Evolutionary conservation across 2,888 invertebrate species (phyloP), one percentile per base, ranked within the genome.

Genomic region (Melanchra persicariae): DNA sequence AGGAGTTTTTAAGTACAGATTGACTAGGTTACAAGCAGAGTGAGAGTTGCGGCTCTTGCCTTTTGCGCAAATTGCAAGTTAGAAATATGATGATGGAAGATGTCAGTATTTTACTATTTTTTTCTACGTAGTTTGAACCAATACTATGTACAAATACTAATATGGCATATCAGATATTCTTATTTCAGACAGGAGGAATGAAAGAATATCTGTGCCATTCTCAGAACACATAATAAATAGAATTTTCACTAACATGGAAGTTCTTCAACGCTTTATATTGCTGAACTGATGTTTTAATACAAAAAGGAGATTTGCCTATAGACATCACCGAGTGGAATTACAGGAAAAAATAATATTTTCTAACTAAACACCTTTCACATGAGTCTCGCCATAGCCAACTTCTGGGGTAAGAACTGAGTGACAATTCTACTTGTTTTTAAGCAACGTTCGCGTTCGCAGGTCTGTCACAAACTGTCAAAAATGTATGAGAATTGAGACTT

Each of bases 391-490:
- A 24, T 15, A 49, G 15, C 15, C 24, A 52, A 34, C 22, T 60
- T 60, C 24, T 43, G 59, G 40, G 15, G 68, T 40, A 61, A 61
- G 34, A 45, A 51, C 26, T 30, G 7, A n/a, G n/a, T n/a, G n/a
- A n/a, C n/a, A n/a, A n/a, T n/a, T n/a, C n/a, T n/a, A n/a, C n/a
- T n/a, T n/a, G n/a, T n/a, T n/a, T n/a, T n/a, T n/a, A n/a, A n/a
- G n/a, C n/a, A n/a, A n/a, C n/a, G n/a, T n/a, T n/a, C n/a, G n/a
- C n/a, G n/a, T n/a, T n/a, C n/a, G n/a, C n/a, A n/a, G n/a, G n/a
- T n/a, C n/a, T n/a, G n/a, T n/a, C n/a, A n/a, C n/a, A n/a, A n/a
- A n/a, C n/a, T n/a, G n/a, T n/a, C n/a, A n/a, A n/a, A n/a, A n/a
- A n/a, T n/a, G n/a, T n/a, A n/a, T n/a, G n/a, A n/a, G n/a, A n/a